phyloP scores from a whole-genome alignment of 2,888 invertebrate species.

The Agrilus biguttatus region DNA sequence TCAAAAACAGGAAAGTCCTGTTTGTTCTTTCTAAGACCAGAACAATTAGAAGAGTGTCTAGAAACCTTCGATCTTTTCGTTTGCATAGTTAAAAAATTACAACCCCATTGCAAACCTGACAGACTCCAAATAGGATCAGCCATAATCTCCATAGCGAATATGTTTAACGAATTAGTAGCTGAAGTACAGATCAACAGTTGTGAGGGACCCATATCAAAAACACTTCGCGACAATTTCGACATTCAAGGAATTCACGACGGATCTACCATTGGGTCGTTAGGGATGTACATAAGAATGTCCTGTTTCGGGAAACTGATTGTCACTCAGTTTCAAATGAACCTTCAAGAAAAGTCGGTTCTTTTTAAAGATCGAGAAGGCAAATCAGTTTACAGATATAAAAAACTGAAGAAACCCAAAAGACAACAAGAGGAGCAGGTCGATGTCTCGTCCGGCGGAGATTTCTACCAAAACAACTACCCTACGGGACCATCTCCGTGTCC shows the following conservation, averaged over 20 bases:
- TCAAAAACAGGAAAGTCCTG: constrained; percentile 53
- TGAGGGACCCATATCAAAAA: constrained; percentile 38
- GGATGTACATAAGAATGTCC: constrained; percentile 46
- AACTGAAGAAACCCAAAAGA: constrained; percentile 9
- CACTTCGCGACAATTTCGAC: constrained; percentile 44
- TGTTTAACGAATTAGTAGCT: constrained; percentile 42
- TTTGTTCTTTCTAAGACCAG: constrained; percentile 44
- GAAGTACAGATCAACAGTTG: constrained; percentile 25
- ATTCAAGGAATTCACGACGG: constrained; percentile 34
- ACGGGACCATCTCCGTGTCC: too few relatives aligned
- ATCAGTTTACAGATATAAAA: constrained; percentile 28
- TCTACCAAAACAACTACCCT: too few relatives aligned
- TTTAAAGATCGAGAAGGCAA: constrained; percentile 31
- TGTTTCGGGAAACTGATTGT: constrained; percentile 51
- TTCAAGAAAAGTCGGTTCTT: constrained; percentile 29
- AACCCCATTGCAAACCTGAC: constrained; percentile 46
- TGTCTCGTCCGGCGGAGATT: too few relatives aligned
- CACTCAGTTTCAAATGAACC: constrained; percentile 46
- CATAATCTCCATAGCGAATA: constrained; percentile 41
- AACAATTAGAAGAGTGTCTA: constrained; percentile 36
- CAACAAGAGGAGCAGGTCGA: too few relatives aligned
- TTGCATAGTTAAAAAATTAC: constrained; percentile 42
- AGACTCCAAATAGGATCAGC: constrained; percentile 43
- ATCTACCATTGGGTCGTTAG: constrained; percentile 39
- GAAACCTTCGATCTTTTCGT: constrained; percentile 36